phyloP scores from a whole-genome alignment of 2,888 invertebrate genomes.

The Deladenus siricidicola region DNA sequence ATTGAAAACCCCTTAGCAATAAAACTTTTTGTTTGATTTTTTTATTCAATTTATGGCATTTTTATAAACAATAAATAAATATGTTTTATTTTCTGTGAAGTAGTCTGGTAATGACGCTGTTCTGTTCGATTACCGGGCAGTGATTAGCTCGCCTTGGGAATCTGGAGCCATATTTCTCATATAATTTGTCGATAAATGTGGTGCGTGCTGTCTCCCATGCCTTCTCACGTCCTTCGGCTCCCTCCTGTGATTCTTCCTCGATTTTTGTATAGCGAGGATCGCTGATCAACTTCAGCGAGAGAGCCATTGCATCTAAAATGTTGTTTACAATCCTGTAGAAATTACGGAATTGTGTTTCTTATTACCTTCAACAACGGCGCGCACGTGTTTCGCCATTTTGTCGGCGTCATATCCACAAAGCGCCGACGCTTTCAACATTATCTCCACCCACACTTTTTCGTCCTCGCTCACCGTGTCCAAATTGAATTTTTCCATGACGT shows the following conservation, averaged over 20 bases:
- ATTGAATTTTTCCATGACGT: slow-evolving; percentile 21
- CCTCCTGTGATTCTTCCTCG: slow-evolving; percentile 41
- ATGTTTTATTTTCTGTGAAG: no score
- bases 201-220: slow-evolving; percentile 22
- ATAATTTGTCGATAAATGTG: slow-evolving; percentile 3
- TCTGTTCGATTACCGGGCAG: no score
- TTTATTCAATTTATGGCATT: no score
- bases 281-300: slow-evolving; percentile 48
- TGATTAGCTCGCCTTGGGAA: slow-evolving; percentile 3
- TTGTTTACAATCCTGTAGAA: no score
- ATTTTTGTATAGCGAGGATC: slow-evolving; percentile 48
- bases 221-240: slow-evolving; percentile 25
- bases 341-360: no score
- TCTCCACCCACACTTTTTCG: slow-evolving; percentile 40
- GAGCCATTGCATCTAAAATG: slow-evolving; percentile 46
- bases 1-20: no score
- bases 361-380: slow-evolving; percentile 48
- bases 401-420: slow-evolving; percentile 41
- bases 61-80: no score
- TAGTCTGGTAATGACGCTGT: no score
- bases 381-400: slow-evolving; percentile 34
- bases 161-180: slow-evolving; percentile 3
- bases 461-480: slow-evolving; percentile 27
- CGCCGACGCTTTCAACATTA: slow-evolving; percentile 38
- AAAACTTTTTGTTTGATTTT: no score